Percentiles rank a stretch among this genome's conserved stretches.
phyloP scores from a whole-genome alignment of 2,888 invertebrate genomes.

The Xestia xanthographa region DNA sequence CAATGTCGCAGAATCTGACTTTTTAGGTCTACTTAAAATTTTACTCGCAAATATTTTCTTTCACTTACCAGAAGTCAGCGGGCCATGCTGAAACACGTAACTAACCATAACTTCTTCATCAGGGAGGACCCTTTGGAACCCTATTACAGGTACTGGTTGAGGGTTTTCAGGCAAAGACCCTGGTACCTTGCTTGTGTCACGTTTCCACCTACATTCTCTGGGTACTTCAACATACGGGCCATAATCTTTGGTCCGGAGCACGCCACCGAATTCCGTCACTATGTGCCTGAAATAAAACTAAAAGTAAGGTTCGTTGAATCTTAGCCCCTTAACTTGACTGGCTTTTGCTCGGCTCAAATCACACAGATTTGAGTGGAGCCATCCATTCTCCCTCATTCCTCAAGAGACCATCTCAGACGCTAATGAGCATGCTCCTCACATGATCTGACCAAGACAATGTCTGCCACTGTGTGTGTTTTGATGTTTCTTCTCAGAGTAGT shows the following conservation, averaged over 20 bases:
- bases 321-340: too few relatives aligned
- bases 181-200: neutral
- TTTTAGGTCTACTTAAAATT: neutral
- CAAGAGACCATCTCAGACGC: neutral
- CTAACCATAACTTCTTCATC: conserved; percentile 50
- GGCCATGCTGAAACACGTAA: conserved; percentile 38
- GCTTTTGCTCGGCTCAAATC: neutral
- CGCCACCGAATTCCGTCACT: conserved; percentile 70
- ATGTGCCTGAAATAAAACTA: conserved; percentile 40
- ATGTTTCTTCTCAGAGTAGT: neutral
- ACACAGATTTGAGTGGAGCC: neutral
- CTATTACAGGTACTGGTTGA: conserved; percentile 45
- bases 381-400: neutral
- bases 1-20: neutral
- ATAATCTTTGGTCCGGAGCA: conserved; percentile 68
- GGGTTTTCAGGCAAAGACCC: neutral
- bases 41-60: neutral
- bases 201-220: conserved; percentile 30
- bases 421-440: neutral
- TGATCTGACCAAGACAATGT: neutral
- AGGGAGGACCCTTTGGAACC: conserved; percentile 29
- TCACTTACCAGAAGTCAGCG: conserved; percentile 49
- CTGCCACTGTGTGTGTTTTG: neutral
- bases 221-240: conserved; percentile 18
- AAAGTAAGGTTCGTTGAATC: neutral